These are phyloP conservation scores for Tiliqua scincoides DNA, from an alignment of 2,113 vertebrate species.

Conservation along the genomic window DNA sequence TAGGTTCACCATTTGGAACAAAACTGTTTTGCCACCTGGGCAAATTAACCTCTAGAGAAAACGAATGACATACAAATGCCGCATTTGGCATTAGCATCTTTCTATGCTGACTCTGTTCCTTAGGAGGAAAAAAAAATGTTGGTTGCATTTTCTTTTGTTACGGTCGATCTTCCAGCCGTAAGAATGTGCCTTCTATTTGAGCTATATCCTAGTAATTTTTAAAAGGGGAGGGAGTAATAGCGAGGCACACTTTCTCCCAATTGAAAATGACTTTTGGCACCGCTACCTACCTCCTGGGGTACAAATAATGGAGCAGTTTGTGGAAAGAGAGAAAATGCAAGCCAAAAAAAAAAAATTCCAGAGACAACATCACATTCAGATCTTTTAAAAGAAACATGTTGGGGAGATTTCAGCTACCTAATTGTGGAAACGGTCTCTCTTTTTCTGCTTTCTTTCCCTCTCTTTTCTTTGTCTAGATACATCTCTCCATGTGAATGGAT, in stretches of 20 bases:
- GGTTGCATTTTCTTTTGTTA: slow-evolving; percentile 23
- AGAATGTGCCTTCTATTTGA: neutral
- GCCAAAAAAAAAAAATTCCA: neutral
- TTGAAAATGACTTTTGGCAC: slow-evolving; percentile 15
- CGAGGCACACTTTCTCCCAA: neutral
- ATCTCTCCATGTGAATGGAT: slow-evolving; percentile 17
- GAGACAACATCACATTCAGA: slow-evolving; percentile 16
- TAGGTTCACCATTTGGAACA: slow-evolving; percentile 13
- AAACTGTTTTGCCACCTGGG: neutral
- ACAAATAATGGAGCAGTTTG: slow-evolving; percentile 27
- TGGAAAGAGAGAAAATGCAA: neutral
- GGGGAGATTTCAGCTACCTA: neutral
- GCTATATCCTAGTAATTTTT: slow-evolving; percentile 15
- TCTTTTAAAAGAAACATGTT: neutral
- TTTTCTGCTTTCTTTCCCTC: neutral
- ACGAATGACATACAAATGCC: fast-evolving
- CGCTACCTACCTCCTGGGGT: slow-evolving; percentile 14
- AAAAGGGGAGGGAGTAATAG: neutral
- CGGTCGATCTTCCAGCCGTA: neutral
- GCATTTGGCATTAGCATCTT: neutral
- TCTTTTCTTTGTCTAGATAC: slow-evolving; percentile 24
- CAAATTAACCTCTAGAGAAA: slow-evolving; percentile 7
- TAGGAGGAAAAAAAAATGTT: neutral
- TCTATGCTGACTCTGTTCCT: fast-evolving
- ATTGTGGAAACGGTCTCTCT: neutral